Base-by-base conservation (phyloP, 1,140 invertebrate genomes). In the Bombus fervidus region DNA sequence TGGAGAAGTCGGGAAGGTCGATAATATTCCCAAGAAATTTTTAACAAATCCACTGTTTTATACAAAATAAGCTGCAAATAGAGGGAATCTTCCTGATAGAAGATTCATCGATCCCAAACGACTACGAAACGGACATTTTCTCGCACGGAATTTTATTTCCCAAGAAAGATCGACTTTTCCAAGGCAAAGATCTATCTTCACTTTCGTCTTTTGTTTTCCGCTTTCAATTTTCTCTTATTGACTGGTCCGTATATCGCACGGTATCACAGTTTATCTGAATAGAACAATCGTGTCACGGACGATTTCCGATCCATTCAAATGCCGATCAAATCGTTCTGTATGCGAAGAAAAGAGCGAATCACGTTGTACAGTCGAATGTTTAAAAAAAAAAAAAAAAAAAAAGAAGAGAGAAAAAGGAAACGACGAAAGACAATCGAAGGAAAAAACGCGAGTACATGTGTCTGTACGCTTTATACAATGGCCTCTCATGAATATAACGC, bases 401-500 rank as follows among this genome's bases (percentile, higher is more conserved):
- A 18, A 47, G 5, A 18, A 47, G 18, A 53, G 18, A 22, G 47
- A 22, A 53, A 53, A 53, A 22, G 13, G 39, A 37, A 68, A 25
- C 31, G 9, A 37, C 31, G 31, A 68, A 53, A 68, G 66, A 68
- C 66, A 68, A 68, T 47, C 25, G 41, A 18, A 72, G 28, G 28
- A 43, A n/a, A 71, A 72, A 39, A 71, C 5, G n/a, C 39, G 28
- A 47, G n/a, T 37, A 57, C 66, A 39, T 12, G 43, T 28, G 78
- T 13, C 8, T 39, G 25, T 53, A 71, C 13, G 37, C 31, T 18
- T 28, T 22, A 22, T 25, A 81, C 66, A 69, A 81, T 69, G 22
- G 39, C 28, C n/a, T 18, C 66, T 81, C 66, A 39, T 81, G 78
- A 81, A 81, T 81, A 81, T 39, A 31, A 31, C 34, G n/a, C 79